phyloP scores from a whole-genome alignment of 1,140 invertebrate genomes.

The Zaprionus nigranus region DNA sequence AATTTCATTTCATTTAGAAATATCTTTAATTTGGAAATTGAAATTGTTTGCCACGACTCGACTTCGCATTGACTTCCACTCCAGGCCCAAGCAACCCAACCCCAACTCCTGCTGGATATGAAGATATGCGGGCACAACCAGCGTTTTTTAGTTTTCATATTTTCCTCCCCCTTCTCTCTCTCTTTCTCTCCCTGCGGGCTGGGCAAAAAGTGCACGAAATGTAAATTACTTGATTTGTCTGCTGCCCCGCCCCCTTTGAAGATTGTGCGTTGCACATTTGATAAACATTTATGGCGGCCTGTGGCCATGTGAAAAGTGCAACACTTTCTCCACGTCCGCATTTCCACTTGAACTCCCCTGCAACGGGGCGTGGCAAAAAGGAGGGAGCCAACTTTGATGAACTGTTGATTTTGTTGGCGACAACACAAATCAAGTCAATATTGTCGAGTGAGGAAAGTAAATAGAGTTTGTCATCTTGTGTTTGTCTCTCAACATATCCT shows the following conservation, averaged over 20 bases:
- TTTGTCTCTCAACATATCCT: not conserved
- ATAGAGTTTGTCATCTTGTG: not conserved
- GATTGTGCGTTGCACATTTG: constrained; percentile 41
- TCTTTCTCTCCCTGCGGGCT: not conserved
- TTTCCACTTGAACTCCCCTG: constrained; percentile 51
- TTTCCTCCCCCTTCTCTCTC: constrained; percentile 4
- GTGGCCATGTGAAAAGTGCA: constrained; percentile 72
- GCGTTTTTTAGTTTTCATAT: constrained; percentile 43
- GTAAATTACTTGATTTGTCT: constrained; percentile 76
- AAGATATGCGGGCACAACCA: constrained; percentile 58
- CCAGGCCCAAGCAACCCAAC: not conserved
- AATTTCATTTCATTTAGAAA: constrained; percentile 70
- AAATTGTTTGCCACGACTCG: constrained; percentile 58
- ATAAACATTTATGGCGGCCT: constrained; percentile 74
- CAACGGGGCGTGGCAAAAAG: not conserved
- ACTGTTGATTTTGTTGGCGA: constrained; percentile 14
- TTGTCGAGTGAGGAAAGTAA: not conserved
- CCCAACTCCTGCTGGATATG: constrained; percentile 4
- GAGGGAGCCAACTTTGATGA: not conserved
- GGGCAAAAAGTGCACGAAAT: constrained; percentile 64
- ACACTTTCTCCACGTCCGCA: constrained; percentile 57
- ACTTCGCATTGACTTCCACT: not conserved
- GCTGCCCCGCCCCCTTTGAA: constrained; percentile 8
- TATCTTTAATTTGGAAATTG: constrained; percentile 80
- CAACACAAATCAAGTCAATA: constrained; percentile 15